Conservation (phyloP, 2,113 vertebrate genomes). For the Varanus komodoensis region DNA sequence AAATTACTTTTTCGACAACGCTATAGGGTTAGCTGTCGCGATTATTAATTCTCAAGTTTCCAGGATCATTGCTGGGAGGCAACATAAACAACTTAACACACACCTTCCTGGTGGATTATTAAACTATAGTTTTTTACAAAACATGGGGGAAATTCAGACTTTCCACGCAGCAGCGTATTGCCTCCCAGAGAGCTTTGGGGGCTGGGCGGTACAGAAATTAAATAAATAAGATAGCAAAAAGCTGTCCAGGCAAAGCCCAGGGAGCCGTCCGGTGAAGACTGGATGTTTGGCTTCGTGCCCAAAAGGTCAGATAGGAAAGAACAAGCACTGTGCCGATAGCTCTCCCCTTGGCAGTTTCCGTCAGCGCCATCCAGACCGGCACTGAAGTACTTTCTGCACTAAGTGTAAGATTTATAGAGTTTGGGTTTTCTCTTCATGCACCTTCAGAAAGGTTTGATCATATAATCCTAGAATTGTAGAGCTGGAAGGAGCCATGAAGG, state of each 20-base stretch:
- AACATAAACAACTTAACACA: background rate
- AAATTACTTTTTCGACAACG: background rate
- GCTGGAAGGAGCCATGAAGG: no score
- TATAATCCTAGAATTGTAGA: no score
- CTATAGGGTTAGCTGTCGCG: background rate
- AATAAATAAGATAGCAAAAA: background rate
- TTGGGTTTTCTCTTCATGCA: background rate
- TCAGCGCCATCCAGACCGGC: background rate
- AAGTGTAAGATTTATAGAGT: background rate
- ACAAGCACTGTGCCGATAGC: background rate
- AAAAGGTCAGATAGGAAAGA: background rate
- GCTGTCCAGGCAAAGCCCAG: background rate
- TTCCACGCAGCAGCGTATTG: background rate
- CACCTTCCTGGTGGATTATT: background rate
- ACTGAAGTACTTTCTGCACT: background rate
- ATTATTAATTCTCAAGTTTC: background rate
- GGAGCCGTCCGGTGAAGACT: background rate
- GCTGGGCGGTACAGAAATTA: no score
- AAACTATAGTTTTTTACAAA: background rate
- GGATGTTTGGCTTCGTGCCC: background rate
- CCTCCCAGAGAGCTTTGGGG: background rate
- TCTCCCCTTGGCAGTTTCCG: background rate
- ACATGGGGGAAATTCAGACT: background rate
- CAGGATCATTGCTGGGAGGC: no score
- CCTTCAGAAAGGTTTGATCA: constrained; percentile 29